Base-by-base conservation (phyloP, 2,888 invertebrate species). In the Sminthurides aquaticus region DNA sequence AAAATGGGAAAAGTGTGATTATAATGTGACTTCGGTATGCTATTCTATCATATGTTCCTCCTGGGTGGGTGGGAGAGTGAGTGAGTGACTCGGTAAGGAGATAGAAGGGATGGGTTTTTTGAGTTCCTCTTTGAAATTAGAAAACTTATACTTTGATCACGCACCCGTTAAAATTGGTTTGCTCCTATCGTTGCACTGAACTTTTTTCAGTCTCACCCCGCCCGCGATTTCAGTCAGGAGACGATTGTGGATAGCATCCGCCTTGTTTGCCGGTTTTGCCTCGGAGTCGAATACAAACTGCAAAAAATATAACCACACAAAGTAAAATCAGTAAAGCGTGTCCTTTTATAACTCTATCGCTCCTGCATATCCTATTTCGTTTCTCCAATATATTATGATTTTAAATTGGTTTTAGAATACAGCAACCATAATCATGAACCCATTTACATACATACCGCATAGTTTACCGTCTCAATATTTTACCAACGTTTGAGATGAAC, bases 111-210 rank as follows among this genome's bases (percentile, higher is more conserved):
- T n/a, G n/a, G n/a, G n/a, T n/a, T n/a, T n/a, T n/a, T 34, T 34
- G 15, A 34, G 15, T 34, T 34, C 15, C 15, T 34, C 43, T 15
- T 11, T 5, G 5, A 34, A 34, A 34, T 34, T 5, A 34, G 8
- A 34, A 34, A 34, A 11, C 8, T 5, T 34, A 34, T 20, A 54
- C 61, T 55, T 62, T 43, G 54, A 54, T 62, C 48, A 43, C 62
- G 48, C 71, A 66, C 93, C 92, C 75, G 87, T 87, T 69, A 93
- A 79, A 70, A 88, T 84, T 1, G 92, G 92, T 80, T 85, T 90
- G 78, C 91, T 92, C 74, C 92, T 85, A 77, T 93, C 93, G 76
- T 92, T 91, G 3, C 88, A 88, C 78, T 85, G 87, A 0, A 86
- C 86, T 72, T 85, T 86, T 77, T 88, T 89, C 74, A 93, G 80